A percentile compares a stretch with the other conserved stretches of the same genome.
phyloP scores from a whole-genome alignment of 1,140 invertebrate species.

The Condylostylus longicornis region DNA sequence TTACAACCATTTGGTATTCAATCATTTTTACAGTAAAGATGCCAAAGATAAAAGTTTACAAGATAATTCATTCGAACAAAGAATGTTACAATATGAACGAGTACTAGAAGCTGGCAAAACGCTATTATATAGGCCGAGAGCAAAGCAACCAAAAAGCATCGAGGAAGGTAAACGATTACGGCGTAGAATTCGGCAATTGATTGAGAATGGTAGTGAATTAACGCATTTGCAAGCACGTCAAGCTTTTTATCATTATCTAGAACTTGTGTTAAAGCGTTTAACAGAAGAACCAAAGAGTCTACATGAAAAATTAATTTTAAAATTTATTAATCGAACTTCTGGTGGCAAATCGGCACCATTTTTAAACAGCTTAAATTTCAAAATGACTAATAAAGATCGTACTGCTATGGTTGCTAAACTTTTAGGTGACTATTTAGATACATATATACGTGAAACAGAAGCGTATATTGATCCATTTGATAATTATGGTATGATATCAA shows the following conservation, averaged over 20 bases:
- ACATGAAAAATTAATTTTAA: slow-evolving; percentile 57
- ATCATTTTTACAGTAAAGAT: slow-evolving; percentile 31
- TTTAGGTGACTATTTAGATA: slow-evolving; percentile 79
- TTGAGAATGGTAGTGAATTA: slow-evolving; percentile 24
- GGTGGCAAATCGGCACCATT: slow-evolving; percentile 57
- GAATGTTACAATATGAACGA: slow-evolving; percentile 27
- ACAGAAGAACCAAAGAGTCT: slow-evolving; percentile 41
- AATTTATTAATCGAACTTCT: slow-evolving; percentile 68
- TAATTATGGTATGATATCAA: slow-evolving; percentile 41
- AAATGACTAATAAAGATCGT: slow-evolving; percentile 61
- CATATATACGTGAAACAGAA: slow-evolving; percentile 76
- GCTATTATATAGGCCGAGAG: slow-evolving; percentile 20
- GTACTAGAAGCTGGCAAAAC: slow-evolving; percentile 17
- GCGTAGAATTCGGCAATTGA: slow-evolving; percentile 23
- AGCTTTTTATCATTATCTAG: slow-evolving; percentile 70
- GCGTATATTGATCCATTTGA: slow-evolving; percentile 52
- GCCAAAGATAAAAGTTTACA: slow-evolving; percentile 8
- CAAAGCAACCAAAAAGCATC: slow-evolving; percentile 18
- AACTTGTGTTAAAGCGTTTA: slow-evolving; percentile 56
- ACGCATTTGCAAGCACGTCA: slow-evolving; percentile 51
- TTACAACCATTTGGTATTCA: slow-evolving; percentile 62
- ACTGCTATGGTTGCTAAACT: slow-evolving; percentile 79
- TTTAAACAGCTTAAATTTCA: slow-evolving; percentile 16
- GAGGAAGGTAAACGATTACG: slow-evolving; percentile 22
- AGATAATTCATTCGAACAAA: slow-evolving; percentile 23